Evolutionary conservation across 1,140 invertebrate species (phyloP).

Genomic region (Dendroctonus ponderosae): DNA sequence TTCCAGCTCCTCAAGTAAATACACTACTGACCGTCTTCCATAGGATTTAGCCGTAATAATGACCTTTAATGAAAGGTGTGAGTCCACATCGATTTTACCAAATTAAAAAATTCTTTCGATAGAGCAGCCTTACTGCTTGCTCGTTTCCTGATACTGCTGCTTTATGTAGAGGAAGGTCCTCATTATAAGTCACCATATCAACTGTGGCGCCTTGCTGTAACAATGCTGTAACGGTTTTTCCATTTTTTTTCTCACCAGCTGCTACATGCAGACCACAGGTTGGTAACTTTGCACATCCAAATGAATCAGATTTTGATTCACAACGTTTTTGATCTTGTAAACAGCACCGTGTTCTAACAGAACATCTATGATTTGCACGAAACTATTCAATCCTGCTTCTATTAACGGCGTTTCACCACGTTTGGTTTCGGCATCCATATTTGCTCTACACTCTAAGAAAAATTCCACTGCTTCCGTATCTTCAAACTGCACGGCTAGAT

Average conservation of each 20-base stretch:
- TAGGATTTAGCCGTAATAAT: constrained; percentile 29
- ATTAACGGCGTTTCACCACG: constrained; percentile 24
- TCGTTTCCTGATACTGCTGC: constrained; percentile 35
- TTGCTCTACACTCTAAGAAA: constrained; percentile 62
- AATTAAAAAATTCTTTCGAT: constrained; percentile 18
- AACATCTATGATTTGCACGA: constrained; percentile 12
- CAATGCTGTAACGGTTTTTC: constrained; percentile 24
- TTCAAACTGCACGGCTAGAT: constrained; percentile 46
- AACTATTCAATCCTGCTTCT: constrained; percentile 15
- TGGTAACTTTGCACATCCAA: constrained; percentile 23
- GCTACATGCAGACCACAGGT: constrained; percentile 32
- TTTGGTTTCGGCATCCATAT: constrained; percentile 53
- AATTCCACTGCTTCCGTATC: constrained; percentile 56
- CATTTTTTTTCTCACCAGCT: constrained; percentile 19
- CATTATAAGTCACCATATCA: constrained; percentile 26
- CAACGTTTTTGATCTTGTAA: constrained; percentile 6
- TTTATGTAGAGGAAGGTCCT: constrained; percentile 36
- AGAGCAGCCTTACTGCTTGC: constrained; percentile 22
- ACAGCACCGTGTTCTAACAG: constrained; percentile 13
- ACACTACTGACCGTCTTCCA: constrained; percentile 15
- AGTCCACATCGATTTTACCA: constrained; percentile 28
- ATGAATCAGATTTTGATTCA: constrained; percentile 31
- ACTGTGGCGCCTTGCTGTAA: constrained; percentile 22
- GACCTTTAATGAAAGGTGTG: constrained; percentile 24
- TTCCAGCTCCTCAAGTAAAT: constrained; percentile 20